Conservation (phyloP, 1,140 invertebrate species). For the Calliopsis andreniformis region DNA sequence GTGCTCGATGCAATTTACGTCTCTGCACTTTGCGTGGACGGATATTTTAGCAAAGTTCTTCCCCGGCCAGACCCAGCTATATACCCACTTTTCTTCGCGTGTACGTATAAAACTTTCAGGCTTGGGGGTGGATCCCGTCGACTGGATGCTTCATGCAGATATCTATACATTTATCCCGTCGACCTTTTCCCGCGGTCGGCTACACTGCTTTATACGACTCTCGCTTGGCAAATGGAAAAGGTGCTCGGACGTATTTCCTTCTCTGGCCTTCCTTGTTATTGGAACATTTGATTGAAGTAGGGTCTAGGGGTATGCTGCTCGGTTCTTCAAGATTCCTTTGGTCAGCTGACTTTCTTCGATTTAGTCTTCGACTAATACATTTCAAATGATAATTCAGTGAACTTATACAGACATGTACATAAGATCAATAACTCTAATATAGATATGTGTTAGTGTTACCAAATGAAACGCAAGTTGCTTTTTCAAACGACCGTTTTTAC, state of each 20-base stretch:
- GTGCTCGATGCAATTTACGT: conserved; percentile 65
- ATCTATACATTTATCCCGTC: conserved; percentile 42
- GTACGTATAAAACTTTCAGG: conserved; percentile 63
- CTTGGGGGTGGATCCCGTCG: conserved; percentile 2
- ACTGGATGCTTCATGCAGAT: conserved; percentile 36
- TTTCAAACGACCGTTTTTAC: no score
- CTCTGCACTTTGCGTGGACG: conserved; percentile 58
- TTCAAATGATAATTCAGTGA: no score
- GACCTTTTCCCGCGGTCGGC: neutral
- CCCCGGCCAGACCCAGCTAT: conserved; percentile 30
- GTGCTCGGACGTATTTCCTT: neutral
- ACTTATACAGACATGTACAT: no score
- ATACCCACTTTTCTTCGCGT: conserved; percentile 25
- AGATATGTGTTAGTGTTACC: no score
- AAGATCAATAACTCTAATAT: no score
- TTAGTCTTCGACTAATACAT: no score
- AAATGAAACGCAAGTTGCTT: no score
- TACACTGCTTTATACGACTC: conserved; percentile 4
- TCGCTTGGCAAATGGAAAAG: neutral
- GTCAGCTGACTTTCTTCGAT: no score
- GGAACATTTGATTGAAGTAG: neutral
- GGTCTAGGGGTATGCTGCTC: no score
- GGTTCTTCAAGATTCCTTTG: no score
- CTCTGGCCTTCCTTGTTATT: neutral
- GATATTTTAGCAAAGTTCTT: conserved; percentile 66